A percentile compares a stretch with the other conserved stretches of the same genome.
These are phyloP conservation scores for Coregonus clupeaformis DNA, from an alignment of 2,113 vertebrate species.

Conservation along the genomic window DNA sequence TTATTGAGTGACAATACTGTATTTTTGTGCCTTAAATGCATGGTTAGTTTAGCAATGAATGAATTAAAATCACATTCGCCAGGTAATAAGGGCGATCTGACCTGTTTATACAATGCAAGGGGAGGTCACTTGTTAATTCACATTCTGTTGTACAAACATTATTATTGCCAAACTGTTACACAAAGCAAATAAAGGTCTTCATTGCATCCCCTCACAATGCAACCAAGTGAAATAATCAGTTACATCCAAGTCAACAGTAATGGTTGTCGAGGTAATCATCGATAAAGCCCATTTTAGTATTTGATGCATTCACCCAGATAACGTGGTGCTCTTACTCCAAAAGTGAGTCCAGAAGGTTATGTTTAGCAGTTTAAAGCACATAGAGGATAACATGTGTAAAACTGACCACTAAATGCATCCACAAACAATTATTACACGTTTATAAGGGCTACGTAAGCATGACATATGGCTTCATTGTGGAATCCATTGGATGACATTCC, in stretches of 20 bases:
- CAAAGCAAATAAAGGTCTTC: background rate
- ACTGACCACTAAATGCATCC: background rate
- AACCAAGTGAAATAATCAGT: background rate
- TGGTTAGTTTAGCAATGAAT: background rate
- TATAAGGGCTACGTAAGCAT: conserved; percentile 3
- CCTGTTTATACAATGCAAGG: conserved; percentile 2
- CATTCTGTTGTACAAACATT: conserved; percentile 31
- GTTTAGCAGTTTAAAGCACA: background rate
- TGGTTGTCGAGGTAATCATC: background rate
- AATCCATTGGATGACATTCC: background rate
- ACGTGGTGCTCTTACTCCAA: background rate
- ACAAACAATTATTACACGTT: background rate
- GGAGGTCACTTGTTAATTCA: conserved; percentile 23
- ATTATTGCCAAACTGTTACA: conserved; percentile 24
- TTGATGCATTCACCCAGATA: background rate
- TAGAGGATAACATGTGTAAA: background rate
- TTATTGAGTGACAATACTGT: background rate
- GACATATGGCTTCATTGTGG: background rate
- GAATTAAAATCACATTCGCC: background rate
- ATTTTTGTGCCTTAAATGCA: background rate
- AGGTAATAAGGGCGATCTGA: background rate
- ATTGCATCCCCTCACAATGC: background rate
- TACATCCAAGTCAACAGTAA: background rate
- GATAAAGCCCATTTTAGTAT: background rate
- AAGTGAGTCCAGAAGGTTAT: background rate